These are phyloP conservation scores for Coreius guichenoti DNA, from an alignment of 2,797 vertebrate species.

Conservation along the genomic window DNA sequence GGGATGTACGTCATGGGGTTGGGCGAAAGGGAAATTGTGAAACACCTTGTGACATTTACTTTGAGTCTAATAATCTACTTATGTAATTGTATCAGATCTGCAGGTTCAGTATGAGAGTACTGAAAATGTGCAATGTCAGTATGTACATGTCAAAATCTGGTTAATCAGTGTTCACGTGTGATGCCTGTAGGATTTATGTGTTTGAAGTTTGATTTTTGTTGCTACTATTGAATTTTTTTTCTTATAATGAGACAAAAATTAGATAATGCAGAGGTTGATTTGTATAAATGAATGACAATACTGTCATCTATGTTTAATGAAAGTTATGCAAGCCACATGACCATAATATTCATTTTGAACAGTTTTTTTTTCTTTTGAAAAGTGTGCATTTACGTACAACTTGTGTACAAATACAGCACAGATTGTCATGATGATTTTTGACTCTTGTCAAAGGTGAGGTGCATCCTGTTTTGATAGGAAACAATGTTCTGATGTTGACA, in stretches of 20 bases:
- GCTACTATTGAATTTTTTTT: not conserved
- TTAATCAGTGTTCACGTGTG: not conserved
- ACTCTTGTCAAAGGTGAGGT: not conserved
- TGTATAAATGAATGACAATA: not conserved
- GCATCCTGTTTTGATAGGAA: not conserved
- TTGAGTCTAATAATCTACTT: conserved; percentile 17
- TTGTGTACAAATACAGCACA: not conserved
- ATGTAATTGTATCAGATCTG: conserved; percentile 4
- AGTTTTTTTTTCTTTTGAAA: not conserved
- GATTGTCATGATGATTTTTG: not conserved
- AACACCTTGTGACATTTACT: conserved; percentile 43
- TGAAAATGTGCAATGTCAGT: not conserved
- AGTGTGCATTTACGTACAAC: not conserved
- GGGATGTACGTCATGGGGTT: conserved; percentile 35
- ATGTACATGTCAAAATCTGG: not conserved
- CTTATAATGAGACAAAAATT: not conserved
- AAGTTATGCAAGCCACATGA: not conserved
- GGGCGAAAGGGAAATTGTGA: conserved; percentile 22
- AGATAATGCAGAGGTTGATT: not conserved
- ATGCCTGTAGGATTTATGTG: not conserved
- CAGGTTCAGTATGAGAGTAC: not conserved
- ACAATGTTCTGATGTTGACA: not conserved
- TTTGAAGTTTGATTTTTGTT: not conserved
- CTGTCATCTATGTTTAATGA: not conserved
- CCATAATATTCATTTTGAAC: not conserved